Percentiles rank a stretch among this genome's conserved stretches.
Evolutionary conservation across 1,140 invertebrate species (phyloP).

Genomic region (Galleria mellonella): DNA sequence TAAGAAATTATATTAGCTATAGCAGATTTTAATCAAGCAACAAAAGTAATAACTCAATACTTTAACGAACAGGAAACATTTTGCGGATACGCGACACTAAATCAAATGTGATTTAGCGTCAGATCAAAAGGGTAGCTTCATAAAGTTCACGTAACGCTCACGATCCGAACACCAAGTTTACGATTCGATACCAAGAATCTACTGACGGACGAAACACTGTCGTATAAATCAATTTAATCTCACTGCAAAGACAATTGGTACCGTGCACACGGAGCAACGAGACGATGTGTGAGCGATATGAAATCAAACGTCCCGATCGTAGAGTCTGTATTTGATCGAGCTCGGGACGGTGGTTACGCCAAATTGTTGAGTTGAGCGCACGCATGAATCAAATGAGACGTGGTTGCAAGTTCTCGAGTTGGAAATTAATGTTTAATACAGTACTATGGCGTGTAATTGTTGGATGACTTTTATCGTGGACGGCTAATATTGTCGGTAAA

Average conservation of each 20-base stretch:
- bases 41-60: too few species aligned
- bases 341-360: background rate
- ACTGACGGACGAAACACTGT: slow-evolving; percentile 23
- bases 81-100: slow-evolving; percentile 3
- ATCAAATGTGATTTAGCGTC: slow-evolving; percentile 20
- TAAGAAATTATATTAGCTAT: too few species aligned
- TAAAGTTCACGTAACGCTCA: slow-evolving; percentile 7
- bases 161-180: slow-evolving; percentile 22
- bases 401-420: too few species aligned
- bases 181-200: slow-evolving; percentile 20
- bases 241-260: slow-evolving; percentile 36
- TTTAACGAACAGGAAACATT: too few species aligned
- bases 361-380: background rate
- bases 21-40: too few species aligned
- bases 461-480: slow-evolving; percentile 22
- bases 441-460: slow-evolving; percentile 28
- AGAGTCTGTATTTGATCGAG: background rate
- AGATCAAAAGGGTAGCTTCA: slow-evolving; percentile 16
- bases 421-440: slow-evolving; percentile 34
- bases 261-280: background rate
- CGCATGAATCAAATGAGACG: slow-evolving; percentile 28
- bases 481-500: slow-evolving; percentile 25
- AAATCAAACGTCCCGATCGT: too few species aligned
- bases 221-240: slow-evolving; percentile 48
- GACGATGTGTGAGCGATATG: too few species aligned